Percentiles rank a stretch among this genome's conserved stretches.
Evolutionary conservation across 2,113 vertebrate genomes (phyloP).

Genomic region (Bufo bufo): DNA sequence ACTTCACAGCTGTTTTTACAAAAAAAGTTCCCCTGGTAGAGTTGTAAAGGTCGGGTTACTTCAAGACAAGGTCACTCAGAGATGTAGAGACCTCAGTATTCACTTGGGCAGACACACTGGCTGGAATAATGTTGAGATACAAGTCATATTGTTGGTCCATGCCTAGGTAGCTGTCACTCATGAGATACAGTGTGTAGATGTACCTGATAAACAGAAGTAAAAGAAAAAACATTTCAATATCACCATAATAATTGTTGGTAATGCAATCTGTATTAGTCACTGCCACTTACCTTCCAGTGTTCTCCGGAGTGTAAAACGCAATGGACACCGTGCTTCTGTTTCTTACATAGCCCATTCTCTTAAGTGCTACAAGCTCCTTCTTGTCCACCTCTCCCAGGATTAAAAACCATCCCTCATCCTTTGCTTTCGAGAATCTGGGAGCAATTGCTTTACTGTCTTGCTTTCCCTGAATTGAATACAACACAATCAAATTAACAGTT

Average conservation of each 20-base stretch:
- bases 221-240: neutral
- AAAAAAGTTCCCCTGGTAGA: conserved; percentile 54
- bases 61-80: conserved; percentile 60
- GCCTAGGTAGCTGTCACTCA: conserved; percentile 97
- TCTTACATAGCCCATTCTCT: conserved; percentile 87
- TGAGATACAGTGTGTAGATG: conserved; percentile 95
- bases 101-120: conserved; percentile 73
- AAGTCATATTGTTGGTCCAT: conserved; percentile 98
- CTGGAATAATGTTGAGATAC: conserved; percentile 79
- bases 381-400: conserved; percentile 92
- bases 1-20: conserved; percentile 60
- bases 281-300: conserved; percentile 82
- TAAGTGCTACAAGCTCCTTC: conserved; percentile 89
- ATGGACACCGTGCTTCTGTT: conserved; percentile 75
- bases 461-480: conserved; percentile 77
- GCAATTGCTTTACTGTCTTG: conserved; percentile 89
- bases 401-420: conserved; percentile 97
- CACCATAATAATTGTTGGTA: too few relatives aligned
- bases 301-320: conserved; percentile 93
- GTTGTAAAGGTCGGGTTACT: conserved; percentile 63
- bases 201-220: conserved; percentile 71
- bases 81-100: conserved; percentile 73
- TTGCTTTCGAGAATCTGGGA: conserved; percentile 89
- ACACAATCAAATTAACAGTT: neutral
- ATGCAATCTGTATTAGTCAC: neutral